phyloP scores from a whole-genome alignment of 2,888 invertebrate genomes.

The Macropis europaea region DNA sequence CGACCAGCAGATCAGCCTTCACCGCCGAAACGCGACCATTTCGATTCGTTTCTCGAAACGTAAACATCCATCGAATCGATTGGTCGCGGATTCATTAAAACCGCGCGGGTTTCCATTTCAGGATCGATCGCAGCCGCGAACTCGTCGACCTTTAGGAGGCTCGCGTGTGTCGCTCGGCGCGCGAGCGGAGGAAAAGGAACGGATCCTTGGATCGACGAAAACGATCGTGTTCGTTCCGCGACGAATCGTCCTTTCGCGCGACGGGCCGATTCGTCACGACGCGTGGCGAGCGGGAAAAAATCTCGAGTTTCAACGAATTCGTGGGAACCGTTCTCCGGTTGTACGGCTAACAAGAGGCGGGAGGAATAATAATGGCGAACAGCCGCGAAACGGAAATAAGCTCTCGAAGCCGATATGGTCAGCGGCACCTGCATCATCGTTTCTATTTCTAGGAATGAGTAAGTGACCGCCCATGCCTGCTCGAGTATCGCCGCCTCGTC shows the following conservation, averaged over 20 bases:
- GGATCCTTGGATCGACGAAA: background rate
- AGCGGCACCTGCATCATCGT: constrained; percentile 69
- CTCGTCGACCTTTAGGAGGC: constrained; percentile 15
- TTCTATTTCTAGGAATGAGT: constrained; percentile 79
- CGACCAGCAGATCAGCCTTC: too few species aligned
- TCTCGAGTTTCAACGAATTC: too few species aligned
- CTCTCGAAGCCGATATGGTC: constrained; percentile 52
- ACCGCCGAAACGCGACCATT: too few species aligned
- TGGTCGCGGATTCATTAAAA: background rate
- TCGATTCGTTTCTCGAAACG: background rate
- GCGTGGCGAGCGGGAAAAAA: background rate
- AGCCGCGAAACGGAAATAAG: constrained; percentile 52
- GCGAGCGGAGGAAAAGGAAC: background rate
- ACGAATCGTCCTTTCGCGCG: background rate
- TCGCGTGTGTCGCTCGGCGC: background rate
- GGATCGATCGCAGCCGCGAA: constrained; percentile 25
- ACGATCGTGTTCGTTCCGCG: background rate
- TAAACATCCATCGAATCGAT: background rate
- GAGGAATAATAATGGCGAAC: constrained; percentile 30
- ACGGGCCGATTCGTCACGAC: constrained; percentile 4
- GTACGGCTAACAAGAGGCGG: constrained; percentile 7
- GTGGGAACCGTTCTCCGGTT: background rate
- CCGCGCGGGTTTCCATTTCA: constrained; percentile 16
- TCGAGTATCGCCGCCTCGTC: constrained; percentile 64
- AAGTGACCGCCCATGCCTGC: constrained; percentile 72